A percentile compares a stretch with the other conserved stretches of the same genome.
Conservation (phyloP, 2,797 vertebrate species). For the Liparis tanakae region DNA sequence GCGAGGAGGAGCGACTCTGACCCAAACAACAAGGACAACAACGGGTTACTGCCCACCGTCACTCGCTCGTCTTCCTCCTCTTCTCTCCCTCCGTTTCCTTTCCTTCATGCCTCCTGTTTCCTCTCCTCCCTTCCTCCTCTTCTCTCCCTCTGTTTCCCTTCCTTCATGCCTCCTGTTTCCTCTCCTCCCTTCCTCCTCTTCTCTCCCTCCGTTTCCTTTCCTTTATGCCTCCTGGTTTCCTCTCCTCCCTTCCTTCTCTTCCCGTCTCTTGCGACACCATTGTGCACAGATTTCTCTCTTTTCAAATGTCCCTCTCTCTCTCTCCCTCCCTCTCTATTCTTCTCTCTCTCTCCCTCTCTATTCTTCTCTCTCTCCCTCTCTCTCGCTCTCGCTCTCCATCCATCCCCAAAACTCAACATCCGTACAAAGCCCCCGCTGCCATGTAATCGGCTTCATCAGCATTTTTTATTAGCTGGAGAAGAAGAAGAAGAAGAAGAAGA, state of each 20-base stretch:
- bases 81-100: conserved; percentile 55
- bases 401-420: conserved; percentile 63
- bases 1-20: conserved; percentile 74
- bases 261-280: conserved; percentile 35
- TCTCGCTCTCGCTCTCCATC: conserved; percentile 58
- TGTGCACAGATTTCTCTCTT: conserved; percentile 42
- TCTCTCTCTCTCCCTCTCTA: conserved; percentile 28
- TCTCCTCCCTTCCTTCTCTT: conserved; percentile 40
- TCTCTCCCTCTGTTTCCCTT: conserved; percentile 53
- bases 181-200: conserved; percentile 28
- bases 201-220: conserved; percentile 52
- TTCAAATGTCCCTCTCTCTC: conserved; percentile 9
- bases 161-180: conserved; percentile 33
- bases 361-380: conserved; percentile 30
- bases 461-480: conserved; percentile 82
- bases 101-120: conserved; percentile 34
- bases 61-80: conserved; percentile 29
- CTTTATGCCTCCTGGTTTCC: conserved; percentile 18
- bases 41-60: conserved; percentile 76
- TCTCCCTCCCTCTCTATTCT: conserved; percentile 18
- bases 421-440: conserved; percentile 68
- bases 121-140: conserved; percentile 17
- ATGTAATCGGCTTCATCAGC: conserved; percentile 86
- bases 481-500: conserved; percentile 77
- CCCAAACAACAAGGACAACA: conserved; percentile 81